Percentiles rank a stretch among this genome's conserved stretches.
These are phyloP conservation scores for Catonia carolina DNA, from an alignment of 2,888 invertebrate species.

Conservation along the genomic window DNA sequence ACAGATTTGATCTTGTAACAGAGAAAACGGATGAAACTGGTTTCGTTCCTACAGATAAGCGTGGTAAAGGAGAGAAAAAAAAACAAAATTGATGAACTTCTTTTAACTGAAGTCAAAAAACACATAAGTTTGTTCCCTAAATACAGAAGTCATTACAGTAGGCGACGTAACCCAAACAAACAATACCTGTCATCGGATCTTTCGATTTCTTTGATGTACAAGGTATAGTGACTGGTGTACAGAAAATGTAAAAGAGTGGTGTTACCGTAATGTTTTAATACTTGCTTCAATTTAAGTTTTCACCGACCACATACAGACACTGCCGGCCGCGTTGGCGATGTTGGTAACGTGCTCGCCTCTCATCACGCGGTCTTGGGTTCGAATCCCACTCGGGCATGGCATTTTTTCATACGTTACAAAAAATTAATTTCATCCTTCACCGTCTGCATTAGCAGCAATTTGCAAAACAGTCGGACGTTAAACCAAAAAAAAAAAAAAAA, in stretches of 20 bases:
- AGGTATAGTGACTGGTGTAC: not conserved
- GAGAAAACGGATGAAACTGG: not conserved
- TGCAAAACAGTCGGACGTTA: no score
- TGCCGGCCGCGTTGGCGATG: no score
- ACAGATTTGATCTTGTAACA: constrained; percentile 3
- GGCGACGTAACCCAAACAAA: not conserved
- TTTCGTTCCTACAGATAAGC: not conserved
- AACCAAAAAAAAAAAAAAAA: no score
- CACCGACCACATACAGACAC: constrained; percentile 1
- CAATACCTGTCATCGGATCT: not conserved
- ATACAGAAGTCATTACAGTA: constrained; percentile 6
- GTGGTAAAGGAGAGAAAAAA: not conserved
- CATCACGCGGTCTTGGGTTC: no score
- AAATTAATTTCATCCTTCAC: no score
- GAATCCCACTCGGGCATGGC: no score
- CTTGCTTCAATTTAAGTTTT: constrained; percentile 1
- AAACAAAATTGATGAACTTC: not conserved
- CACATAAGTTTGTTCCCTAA: not conserved
- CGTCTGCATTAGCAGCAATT: no score
- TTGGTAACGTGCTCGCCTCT: no score
- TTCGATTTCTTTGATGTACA: not conserved
- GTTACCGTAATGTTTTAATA: constrained; percentile 1
- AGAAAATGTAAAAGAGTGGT: constrained; percentile 3
- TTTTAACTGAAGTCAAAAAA: not conserved
- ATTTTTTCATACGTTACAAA: no score